Evolutionary conservation across 2,888 invertebrate genomes (phyloP).

Genomic region (Orthosia incerta): DNA sequence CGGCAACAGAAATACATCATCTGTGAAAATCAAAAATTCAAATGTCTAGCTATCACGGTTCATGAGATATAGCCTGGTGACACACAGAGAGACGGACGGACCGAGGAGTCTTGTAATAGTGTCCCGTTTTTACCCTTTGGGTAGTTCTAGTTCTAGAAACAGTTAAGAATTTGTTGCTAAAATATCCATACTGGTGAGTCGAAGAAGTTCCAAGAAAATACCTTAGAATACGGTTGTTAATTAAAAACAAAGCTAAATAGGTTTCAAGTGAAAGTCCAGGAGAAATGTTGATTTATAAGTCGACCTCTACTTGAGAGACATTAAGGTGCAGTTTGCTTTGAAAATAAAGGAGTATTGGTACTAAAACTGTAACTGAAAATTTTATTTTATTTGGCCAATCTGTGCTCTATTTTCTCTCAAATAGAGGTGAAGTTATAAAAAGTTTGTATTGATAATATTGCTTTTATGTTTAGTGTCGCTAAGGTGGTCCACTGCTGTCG

Average conservation of each 20-base stretch:
- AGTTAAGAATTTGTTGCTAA: neutral
- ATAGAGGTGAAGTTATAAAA: slow-evolving; percentile 9
- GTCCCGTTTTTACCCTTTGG: too few species aligned
- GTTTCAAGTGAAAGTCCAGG: slow-evolving; percentile 10
- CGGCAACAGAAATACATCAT: too few species aligned
- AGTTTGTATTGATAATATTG: slow-evolving; percentile 33
- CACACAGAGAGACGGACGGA: too few species aligned
- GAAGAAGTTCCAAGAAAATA: neutral
- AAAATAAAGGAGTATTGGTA: neutral
- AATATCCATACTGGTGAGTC: neutral
- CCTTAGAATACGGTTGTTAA: slow-evolving; percentile 19
- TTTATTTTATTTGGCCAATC: neutral
- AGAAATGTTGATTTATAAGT: slow-evolving; percentile 4
- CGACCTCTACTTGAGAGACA: slow-evolving; percentile 4
- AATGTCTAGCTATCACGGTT: too few species aligned
- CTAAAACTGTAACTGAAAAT: neutral
- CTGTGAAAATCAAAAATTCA: too few species aligned
- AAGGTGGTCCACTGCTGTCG: slow-evolving; percentile 22
- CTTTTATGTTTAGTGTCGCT: slow-evolving; percentile 33
- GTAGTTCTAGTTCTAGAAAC: neutral
- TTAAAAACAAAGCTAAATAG: slow-evolving; percentile 15
- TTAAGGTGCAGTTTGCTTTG: slow-evolving; percentile 3
- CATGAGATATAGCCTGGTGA: too few species aligned
- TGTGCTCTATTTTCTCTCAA: neutral
- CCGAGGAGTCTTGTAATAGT: too few species aligned